Percentiles rank a stretch among this genome's conserved stretches.
phyloP scores from a whole-genome alignment of 1,140 invertebrate genomes.

The Pomacea maculata region DNA sequence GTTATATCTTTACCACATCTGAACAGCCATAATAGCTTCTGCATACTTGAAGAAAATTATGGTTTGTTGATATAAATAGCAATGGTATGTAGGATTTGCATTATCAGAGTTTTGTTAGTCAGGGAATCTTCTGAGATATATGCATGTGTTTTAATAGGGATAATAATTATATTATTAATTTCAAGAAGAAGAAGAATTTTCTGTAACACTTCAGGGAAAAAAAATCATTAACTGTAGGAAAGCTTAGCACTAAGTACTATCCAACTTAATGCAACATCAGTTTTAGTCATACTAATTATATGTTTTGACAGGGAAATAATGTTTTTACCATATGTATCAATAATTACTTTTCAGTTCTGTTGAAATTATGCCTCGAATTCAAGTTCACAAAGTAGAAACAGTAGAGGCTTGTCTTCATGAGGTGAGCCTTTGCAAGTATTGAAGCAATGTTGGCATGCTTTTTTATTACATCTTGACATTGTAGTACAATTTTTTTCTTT shows the following conservation, averaged over 20 bases:
- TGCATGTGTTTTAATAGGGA: not conserved
- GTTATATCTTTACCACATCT: no score
- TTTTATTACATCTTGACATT: not conserved
- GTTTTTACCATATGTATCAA: not conserved
- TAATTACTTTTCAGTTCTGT: constrained; percentile 32
- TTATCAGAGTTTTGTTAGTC: no score
- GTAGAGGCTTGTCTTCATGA: constrained; percentile 91
- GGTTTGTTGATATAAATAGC: no score
- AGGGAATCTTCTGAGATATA: no score
- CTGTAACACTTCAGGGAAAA: not conserved
- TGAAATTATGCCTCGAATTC: constrained; percentile 69
- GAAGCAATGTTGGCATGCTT: not conserved
- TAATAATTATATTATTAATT: not conserved
- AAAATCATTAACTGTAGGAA: not conserved
- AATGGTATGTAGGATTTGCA: no score
- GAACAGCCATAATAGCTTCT: no score
- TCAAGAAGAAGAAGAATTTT: not conserved
- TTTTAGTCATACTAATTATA: not conserved
- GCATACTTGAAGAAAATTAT: no score
- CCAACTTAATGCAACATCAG: not conserved
- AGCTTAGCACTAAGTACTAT: not conserved
- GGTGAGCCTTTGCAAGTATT: constrained; percentile 60
- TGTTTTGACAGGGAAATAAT: not conserved
- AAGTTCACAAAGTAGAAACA: constrained; percentile 87
- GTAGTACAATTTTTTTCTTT: no score